Percentiles rank a stretch among this genome's conserved stretches.
phyloP scores from a whole-genome alignment of 2,888 invertebrate genomes.

The Callyntrura guangdongensis region DNA sequence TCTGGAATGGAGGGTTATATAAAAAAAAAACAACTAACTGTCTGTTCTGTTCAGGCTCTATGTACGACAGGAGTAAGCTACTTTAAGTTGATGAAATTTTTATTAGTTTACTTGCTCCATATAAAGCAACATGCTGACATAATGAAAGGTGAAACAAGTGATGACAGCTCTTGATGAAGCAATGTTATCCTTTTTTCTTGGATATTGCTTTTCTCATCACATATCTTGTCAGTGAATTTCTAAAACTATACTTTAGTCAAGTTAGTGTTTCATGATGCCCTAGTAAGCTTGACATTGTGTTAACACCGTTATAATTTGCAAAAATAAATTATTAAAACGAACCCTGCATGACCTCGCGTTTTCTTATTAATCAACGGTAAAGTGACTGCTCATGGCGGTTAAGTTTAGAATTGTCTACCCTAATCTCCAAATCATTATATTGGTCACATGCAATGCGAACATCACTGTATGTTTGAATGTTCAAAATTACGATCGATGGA shows the following conservation, averaged over 20 bases:
- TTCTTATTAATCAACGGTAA: no score
- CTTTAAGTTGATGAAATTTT: slow-evolving; percentile 57
- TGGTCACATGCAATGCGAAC: no score
- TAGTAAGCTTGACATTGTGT: no score
- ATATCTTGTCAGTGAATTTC: background rate
- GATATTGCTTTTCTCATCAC: background rate
- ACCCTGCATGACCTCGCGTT: no score
- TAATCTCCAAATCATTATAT: no score
- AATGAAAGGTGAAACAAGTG: background rate
- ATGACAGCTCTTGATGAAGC: background rate
- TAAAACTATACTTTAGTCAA: background rate
- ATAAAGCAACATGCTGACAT: background rate
- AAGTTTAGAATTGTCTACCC: no score
- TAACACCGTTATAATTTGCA: no score
- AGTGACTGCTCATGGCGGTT: no score
- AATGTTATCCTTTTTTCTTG: background rate
- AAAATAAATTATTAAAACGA: no score
- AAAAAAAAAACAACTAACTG: no score
- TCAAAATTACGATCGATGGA: no score
- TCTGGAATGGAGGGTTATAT: background rate
- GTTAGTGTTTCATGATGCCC: background rate
- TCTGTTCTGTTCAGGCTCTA: background rate
- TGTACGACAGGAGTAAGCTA: background rate
- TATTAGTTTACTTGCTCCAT: slow-evolving; percentile 19
- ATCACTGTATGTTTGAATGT: no score